These are phyloP conservation scores for Branchinecta lindahli DNA, from an alignment of 1,140 invertebrate genomes.

Conservation along the genomic window DNA sequence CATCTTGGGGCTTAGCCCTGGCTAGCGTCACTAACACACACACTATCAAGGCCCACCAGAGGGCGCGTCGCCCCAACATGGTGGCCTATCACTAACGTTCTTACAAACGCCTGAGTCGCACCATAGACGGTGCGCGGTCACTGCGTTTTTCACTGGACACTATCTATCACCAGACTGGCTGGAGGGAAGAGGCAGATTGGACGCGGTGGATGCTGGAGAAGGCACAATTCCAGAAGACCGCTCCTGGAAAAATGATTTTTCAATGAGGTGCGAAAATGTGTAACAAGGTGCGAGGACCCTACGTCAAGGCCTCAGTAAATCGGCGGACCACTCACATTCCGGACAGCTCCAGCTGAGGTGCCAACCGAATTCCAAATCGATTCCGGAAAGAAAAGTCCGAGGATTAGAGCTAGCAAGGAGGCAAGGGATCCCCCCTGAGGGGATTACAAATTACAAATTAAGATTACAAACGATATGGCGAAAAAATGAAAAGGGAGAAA, in stretches of 20 bases:
- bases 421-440: too few relatives aligned
- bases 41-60: neutral
- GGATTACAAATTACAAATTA: too few relatives aligned
- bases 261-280: neutral
- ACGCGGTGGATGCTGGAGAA: neutral
- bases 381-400: too few relatives aligned
- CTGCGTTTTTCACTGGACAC: neutral
- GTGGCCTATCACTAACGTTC: constrained; percentile 2
- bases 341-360: too few relatives aligned
- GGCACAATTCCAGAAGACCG: neutral
- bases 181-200: neutral
- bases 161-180: neutral
- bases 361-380: too few relatives aligned
- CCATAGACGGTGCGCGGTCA: neutral
- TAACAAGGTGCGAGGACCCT: too few relatives aligned
- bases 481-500: too few relatives aligned
- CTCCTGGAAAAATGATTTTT: constrained; percentile 10
- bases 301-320: too few relatives aligned
- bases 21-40: neutral
- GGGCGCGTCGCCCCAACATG: constrained; percentile 8
- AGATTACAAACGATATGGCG: too few relatives aligned
- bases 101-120: neutral
- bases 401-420: too few relatives aligned
- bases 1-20: neutral
- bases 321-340: too few relatives aligned